Evolutionary conservation across 2,888 invertebrate genomes (phyloP).

Genomic region (Diaphora mendica): DNA sequence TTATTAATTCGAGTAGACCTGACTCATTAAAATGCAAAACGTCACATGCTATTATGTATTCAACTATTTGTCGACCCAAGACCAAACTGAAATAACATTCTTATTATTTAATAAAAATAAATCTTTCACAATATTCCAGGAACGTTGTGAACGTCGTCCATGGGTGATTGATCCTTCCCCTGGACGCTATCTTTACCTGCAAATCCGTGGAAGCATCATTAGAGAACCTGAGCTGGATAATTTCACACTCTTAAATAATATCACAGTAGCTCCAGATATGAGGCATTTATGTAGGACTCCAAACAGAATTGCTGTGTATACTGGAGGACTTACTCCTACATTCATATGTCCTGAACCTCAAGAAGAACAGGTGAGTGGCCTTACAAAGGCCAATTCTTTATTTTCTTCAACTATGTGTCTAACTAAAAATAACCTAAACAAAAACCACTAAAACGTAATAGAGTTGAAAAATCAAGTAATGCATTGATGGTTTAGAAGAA

Average conservation of each 20-base stretch:
- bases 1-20: too few relatives aligned
- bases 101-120: not conserved
- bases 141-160: conserved; percentile 92
- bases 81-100: not conserved
- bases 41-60: too few relatives aligned
- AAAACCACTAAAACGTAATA: not conserved
- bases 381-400: not conserved
- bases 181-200: conserved; percentile 92
- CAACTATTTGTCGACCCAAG: too few relatives aligned
- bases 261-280: conserved; percentile 85
- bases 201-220: conserved; percentile 89
- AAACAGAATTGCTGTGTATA: conserved; percentile 92
- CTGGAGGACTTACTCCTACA: conserved; percentile 88
- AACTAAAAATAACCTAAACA: too few relatives aligned
- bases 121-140: conserved; percentile 77
- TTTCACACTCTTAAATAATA: conserved; percentile 85
- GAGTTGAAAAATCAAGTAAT: too few relatives aligned
- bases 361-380: conserved; percentile 59
- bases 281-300: conserved; percentile 90
- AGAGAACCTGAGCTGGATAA: conserved; percentile 81
- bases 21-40: too few relatives aligned
- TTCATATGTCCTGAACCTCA: conserved; percentile 87
- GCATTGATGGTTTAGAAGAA: too few relatives aligned
- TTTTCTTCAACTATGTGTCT: not conserved
- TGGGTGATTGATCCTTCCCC: conserved; percentile 93